phyloP scores from a whole-genome alignment of 2,797 vertebrate species.

The Hydrocynus forskahlii region DNA sequence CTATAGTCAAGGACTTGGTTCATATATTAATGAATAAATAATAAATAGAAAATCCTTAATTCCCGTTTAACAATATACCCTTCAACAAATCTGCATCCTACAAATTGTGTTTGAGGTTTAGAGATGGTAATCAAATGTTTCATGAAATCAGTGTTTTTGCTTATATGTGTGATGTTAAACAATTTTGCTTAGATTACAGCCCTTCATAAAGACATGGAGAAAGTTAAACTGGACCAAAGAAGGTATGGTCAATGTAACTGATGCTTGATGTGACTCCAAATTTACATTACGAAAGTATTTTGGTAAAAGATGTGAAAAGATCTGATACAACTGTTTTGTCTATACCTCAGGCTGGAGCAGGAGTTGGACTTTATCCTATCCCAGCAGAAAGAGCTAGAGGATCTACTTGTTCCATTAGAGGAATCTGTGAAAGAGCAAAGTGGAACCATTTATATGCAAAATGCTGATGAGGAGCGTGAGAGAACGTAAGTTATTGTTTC shows the following conservation, averaged over 20 bases:
- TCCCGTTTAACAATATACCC: background rate
- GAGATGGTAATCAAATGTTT: background rate
- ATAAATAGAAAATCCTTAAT: background rate
- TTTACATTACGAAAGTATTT: background rate
- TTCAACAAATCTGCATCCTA: background rate
- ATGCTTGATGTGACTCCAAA: background rate
- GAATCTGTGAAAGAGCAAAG: constrained; percentile 96
- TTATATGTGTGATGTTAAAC: background rate
- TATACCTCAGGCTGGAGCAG: constrained; percentile 84
- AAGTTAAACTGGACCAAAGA: constrained; percentile 96
- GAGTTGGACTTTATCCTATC: constrained; percentile 97
- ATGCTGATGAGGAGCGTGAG: constrained; percentile 94
- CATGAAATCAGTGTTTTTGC: background rate
- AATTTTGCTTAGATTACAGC: constrained; percentile 81
- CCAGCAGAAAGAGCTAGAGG: constrained; percentile 97
- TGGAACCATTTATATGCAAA: constrained; percentile 95
- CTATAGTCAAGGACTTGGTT: background rate
- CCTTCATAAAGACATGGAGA: constrained; percentile 95
- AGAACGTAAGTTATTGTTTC: constrained; percentile 77
- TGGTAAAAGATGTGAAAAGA: background rate
- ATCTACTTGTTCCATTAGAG: constrained; percentile 89
- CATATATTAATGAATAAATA: background rate
- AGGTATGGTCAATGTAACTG: constrained; percentile 65
- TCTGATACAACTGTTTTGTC: background rate
- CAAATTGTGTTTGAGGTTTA: background rate